phyloP scores from a whole-genome alignment of 2,113 vertebrate genomes.

The Sturnira hondurensis region DNA sequence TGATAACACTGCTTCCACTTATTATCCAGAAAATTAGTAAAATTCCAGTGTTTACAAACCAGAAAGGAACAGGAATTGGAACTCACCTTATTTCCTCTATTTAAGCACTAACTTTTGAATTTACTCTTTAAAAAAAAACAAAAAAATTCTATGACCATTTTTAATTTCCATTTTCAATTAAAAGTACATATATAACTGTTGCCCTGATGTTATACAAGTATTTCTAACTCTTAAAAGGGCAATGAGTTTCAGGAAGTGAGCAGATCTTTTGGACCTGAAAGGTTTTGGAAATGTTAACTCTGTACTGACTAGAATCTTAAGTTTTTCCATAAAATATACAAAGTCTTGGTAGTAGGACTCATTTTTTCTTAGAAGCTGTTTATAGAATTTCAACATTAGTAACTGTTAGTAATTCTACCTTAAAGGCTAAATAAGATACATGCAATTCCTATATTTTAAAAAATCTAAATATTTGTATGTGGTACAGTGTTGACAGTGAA shows the following conservation, averaged over 20 bases:
- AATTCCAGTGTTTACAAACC: conserved; percentile 45
- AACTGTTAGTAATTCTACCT: not conserved
- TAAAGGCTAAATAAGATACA: not conserved
- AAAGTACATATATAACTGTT: not conserved
- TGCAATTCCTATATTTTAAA: not conserved
- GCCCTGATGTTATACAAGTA: not conserved
- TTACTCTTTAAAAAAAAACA: not conserved
- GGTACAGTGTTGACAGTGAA: not conserved
- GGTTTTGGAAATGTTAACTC: not conserved
- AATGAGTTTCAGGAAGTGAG: not conserved
- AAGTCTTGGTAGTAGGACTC: not conserved
- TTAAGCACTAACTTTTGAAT: not conserved
- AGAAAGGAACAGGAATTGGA: conserved; percentile 56
- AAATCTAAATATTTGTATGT: conserved; percentile 23
- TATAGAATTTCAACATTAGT: not conserved
- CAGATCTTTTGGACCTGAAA: not conserved
- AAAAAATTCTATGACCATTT: conserved; percentile 5
- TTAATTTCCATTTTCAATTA: not conserved
- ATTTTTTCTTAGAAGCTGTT: not conserved
- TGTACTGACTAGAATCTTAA: not conserved
- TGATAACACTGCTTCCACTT: conserved; percentile 39
- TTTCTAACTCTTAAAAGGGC: not conserved
- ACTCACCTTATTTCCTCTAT: conserved; percentile 59
- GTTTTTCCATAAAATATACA: conserved; percentile 22
- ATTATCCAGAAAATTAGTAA: conserved; percentile 61